Evolutionary conservation across 2,113 vertebrate genomes (phyloP).

Genomic region (Cryptomyrus ogoouensis): DNA sequence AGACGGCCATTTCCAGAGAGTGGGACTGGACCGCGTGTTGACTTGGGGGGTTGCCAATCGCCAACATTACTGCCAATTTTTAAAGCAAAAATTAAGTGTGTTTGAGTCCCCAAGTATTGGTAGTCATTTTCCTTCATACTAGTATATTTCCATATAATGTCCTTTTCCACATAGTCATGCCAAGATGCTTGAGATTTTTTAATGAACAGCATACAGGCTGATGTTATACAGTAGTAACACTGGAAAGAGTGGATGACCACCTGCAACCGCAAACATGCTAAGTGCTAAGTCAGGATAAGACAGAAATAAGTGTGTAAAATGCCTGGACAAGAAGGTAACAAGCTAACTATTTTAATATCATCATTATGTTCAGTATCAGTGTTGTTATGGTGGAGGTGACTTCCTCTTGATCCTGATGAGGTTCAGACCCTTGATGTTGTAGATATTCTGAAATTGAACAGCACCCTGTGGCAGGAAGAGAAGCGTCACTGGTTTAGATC

Average conservation of each 20-base stretch:
- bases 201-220: background rate
- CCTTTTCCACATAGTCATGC: background rate
- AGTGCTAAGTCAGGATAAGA: too few species aligned
- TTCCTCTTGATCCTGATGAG: background rate
- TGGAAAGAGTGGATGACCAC: background rate
- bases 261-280: too few species aligned
- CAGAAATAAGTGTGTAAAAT: too few species aligned
- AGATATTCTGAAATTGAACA: background rate
- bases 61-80: too few species aligned
- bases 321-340: too few species aligned
- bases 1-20: too few species aligned
- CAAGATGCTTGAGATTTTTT: background rate
- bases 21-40: too few species aligned
- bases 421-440: background rate
- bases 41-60: too few species aligned
- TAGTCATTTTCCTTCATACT: too few species aligned
- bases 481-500: background rate
- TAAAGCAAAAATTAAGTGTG: too few species aligned
- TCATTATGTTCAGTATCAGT: background rate
- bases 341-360: background rate
- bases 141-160: too few species aligned
- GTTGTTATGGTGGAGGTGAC: background rate
- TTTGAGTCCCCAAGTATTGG: too few species aligned
- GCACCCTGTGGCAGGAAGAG: background rate
- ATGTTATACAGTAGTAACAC: background rate